Evolutionary conservation across 2,888 invertebrate genomes (phyloP), one percentile per base, ranked within the genome.

Genomic region (Calameuta pallipes): DNA sequence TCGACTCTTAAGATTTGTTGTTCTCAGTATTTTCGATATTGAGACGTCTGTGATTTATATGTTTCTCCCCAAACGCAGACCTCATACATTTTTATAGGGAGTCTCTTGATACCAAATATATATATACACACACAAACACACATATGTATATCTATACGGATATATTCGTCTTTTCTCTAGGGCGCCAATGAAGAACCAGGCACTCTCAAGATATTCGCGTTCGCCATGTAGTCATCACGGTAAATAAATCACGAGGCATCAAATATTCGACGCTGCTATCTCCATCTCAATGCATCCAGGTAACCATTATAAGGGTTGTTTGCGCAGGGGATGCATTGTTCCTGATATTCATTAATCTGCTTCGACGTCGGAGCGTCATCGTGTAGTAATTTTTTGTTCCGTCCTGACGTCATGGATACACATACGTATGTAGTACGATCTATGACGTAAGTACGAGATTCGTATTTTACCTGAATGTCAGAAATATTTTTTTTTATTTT

Each of bases 161-260:
- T 56, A 56, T 23, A 56, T 56, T 56, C 56, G 9, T 15, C 56
- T 56, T 56, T 56, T 56, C 56, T 56, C 56, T 56, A 23, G 23
- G 56, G 56, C 23, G 56, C 9, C 23, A 56, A 56, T 56, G 56
- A 56, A 56, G 56, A 23, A 56, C 56, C 9, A 56, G 56, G 6
- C 23, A 15, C 56, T 41, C 37, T 56, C 56, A 4, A 71, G 71
- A 71, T 11, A 23, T 71, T 71, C 34, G 15, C 33, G 33, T 34
- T 31, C 2, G 13, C 71, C 6, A 4, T 34, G 13, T 71, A 71
- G 71, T 71, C 71, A 34, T 71, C 71, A 9, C 31, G 71, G 33
- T 71, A 71, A 71, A 71, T 71, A 71, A 71, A 71, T 71, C 71
- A 71, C 71, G 71, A 15, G 31, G 71, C 71, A 23, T 71, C 31